Percentiles rank a stretch among this genome's conserved stretches.
Conservation (phyloP, 2,797 vertebrate genomes). For the Alfaro cultratus region DNA sequence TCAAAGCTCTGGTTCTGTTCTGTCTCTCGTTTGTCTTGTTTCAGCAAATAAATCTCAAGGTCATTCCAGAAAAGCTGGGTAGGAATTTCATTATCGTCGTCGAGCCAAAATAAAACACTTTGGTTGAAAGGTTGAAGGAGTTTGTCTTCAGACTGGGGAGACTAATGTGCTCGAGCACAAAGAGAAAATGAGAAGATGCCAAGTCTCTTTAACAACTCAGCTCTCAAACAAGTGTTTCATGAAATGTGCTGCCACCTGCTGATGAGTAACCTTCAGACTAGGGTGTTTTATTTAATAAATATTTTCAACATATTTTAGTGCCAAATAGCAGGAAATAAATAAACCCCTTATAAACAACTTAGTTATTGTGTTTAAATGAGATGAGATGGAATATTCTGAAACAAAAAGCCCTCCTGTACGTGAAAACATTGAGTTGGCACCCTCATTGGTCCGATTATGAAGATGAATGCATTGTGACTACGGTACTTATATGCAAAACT, state of each 20-base stretch:
- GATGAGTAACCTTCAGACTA: slow-evolving; percentile 20
- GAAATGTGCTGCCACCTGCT: slow-evolving; percentile 72
- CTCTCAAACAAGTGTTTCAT: slow-evolving; percentile 27
- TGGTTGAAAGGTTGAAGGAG: slow-evolving; percentile 27
- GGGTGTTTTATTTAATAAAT: too few relatives aligned
- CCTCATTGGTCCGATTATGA: background rate
- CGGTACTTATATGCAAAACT: background rate
- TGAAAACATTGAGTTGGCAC: background rate
- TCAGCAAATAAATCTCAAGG: slow-evolving; percentile 66
- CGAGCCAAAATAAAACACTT: slow-evolving; percentile 26
- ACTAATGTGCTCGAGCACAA: background rate
- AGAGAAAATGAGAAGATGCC: slow-evolving; percentile 1
- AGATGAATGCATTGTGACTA: background rate
- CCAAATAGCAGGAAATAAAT: background rate
- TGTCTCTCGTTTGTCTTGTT: slow-evolving; percentile 50
- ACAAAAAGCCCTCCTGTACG: background rate
- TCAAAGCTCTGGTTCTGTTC: slow-evolving; percentile 28
- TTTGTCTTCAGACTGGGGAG: slow-evolving; percentile 8
- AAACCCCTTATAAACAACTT: background rate
- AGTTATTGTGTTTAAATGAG: background rate
- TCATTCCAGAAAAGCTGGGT: slow-evolving; percentile 22
- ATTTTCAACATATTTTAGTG: background rate
- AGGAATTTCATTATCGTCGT: slow-evolving; percentile 51
- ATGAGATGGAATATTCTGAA: background rate
- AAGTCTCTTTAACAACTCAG: background rate